These are phyloP conservation scores for Threskiornis aethiopicus DNA, from an alignment of 2,797 vertebrate genomes.

Conservation along the genomic window DNA sequence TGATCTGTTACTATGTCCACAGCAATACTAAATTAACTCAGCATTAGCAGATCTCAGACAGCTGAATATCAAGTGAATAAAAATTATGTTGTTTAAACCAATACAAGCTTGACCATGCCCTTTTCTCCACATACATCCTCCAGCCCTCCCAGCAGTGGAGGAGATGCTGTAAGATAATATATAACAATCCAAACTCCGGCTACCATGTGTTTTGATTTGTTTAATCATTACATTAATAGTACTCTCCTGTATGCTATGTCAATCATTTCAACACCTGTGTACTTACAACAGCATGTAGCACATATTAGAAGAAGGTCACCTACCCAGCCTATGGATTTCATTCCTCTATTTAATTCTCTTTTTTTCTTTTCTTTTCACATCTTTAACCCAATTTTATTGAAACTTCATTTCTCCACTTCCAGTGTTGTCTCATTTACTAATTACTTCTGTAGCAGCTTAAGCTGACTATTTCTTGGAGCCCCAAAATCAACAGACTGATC, in stretches of 20 bases:
- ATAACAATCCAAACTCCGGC: background rate
- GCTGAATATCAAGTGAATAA: background rate
- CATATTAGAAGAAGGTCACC: background rate
- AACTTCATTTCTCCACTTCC: background rate
- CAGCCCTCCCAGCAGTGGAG: background rate
- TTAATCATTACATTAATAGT: background rate
- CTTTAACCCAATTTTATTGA: background rate
- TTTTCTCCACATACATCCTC: background rate
- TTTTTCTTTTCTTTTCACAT: background rate
- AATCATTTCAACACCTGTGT: background rate
- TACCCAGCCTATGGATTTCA: background rate
- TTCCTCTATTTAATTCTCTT: background rate
- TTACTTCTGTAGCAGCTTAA: background rate
- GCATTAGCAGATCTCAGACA: background rate
- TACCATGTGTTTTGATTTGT: background rate
- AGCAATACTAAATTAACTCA: slow-evolving; percentile 9
- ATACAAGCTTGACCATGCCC: background rate
- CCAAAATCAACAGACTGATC: background rate
- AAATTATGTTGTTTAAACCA: background rate
- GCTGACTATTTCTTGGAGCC: background rate
- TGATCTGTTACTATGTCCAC: background rate
- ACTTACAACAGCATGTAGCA: background rate
- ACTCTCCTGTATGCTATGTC: background rate
- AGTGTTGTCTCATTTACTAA: background rate
- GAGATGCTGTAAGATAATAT: background rate